Base-by-base conservation (phyloP, 2,113 vertebrate genomes). In the Phyllostomus hastatus region DNA sequence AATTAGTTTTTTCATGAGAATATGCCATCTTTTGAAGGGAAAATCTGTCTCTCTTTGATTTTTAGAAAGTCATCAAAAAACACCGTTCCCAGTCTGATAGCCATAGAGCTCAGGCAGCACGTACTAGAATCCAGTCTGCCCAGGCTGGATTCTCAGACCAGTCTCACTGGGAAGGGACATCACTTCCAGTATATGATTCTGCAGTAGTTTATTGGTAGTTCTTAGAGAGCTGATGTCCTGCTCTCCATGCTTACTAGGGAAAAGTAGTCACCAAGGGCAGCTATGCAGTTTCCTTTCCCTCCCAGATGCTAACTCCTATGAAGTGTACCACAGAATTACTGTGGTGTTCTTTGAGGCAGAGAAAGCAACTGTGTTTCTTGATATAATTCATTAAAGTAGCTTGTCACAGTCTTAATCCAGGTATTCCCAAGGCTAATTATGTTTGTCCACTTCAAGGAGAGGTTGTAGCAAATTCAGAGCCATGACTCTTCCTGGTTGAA, bases 321-420 rank as follows among this genome's bases (percentile, higher is more conserved):
- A 92, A 20, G 41, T 43, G n/a, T 48, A 35, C 46, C 80, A 35
- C 83, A 87, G 67, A 95, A 84, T 84, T 86, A 52, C 61, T 9
- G 8, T 46, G 48, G 73, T 91, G 67, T 79, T 91, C 73, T 95
- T 61, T 86, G 75, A 84, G 46, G 73, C 52, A 43, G 76, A 73
- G 87, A 92, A 95, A 64, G 80, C 86, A 61, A 54, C 94, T 54
- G 0, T 87, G 84, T 92, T 95, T 95, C 90, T 94, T 91, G 85
- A 85, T 97, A 52, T 52, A 91, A 76, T 95, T 97, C 92, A 95
- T 96, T 97, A 94, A 95, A 96, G 79, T 79, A 85, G 85, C 67
- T 88, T 90, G 90, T 92, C 88, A 52, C 90, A 76, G 64, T 92
- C 92, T 95, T 92, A 93, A 79, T 90, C 54, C 20, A 3, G 75